Percentiles rank a stretch among this genome's conserved stretches.
phyloP scores from a whole-genome alignment of 2,797 vertebrate species.

The Anableps anableps region DNA sequence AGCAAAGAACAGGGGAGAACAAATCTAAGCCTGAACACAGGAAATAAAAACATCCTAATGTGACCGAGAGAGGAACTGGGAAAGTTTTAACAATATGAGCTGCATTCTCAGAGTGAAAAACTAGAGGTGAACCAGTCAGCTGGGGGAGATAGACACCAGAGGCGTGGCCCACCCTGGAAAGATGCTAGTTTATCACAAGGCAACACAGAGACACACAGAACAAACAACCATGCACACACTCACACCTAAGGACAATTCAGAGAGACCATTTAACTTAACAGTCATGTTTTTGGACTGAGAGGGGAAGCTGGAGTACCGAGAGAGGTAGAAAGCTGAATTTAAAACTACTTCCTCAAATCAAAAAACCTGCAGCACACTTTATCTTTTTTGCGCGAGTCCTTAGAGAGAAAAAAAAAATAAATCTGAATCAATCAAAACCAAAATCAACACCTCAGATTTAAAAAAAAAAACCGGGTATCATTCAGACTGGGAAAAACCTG shows the following conservation, averaged over 20 bases:
- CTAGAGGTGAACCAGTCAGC: background rate
- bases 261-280: background rate
- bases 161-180: background rate
- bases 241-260: background rate
- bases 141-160: too few species aligned
- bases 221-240: background rate
- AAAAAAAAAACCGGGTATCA: background rate
- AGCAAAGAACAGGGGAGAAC: constrained; percentile 11
- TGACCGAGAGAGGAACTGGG: constrained; percentile 10
- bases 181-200: background rate
- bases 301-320: background rate
- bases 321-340: background rate
- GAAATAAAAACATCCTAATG: constrained; percentile 11
- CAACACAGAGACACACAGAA: background rate
- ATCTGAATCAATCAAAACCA: too few species aligned
- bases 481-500: background rate
- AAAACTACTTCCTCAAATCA: background rate
- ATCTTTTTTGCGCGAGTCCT: background rate
- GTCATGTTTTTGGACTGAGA: background rate
- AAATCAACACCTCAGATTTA: background rate
- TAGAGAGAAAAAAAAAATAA: too few species aligned
- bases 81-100: background rate
- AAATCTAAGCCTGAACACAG: background rate
- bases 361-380: background rate
- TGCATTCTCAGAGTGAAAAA: background rate